These are phyloP conservation scores for Drosophila hamatofila DNA, from an alignment of 2,888 invertebrate species.

Conservation along the genomic window DNA sequence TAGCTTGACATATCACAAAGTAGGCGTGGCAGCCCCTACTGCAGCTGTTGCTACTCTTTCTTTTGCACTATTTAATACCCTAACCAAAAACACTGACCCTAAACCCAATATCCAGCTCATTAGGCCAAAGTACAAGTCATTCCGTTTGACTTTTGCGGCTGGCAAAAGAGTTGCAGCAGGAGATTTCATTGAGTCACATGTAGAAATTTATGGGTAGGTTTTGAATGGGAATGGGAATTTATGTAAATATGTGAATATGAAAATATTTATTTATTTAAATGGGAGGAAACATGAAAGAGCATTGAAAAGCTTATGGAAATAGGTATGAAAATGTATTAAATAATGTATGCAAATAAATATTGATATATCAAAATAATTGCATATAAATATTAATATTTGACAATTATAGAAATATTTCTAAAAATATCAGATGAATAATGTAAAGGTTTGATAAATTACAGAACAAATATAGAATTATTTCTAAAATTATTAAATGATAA, in stretches of 20 bases:
- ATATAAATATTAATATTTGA: neutral
- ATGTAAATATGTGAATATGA: neutral
- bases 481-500: too few species aligned
- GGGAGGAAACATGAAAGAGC: neutral
- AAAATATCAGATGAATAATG: too few species aligned
- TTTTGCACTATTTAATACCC: conserved; percentile 34
- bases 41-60: conserved; percentile 37
- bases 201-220: neutral
- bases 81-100: neutral
- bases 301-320: neutral
- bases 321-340: neutral
- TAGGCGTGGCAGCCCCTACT: conserved; percentile 1
- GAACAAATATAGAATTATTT: too few species aligned
- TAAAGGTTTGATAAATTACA: too few species aligned
- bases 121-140: conserved; percentile 51
- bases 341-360: neutral
- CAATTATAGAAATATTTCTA: too few species aligned
- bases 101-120: conserved; percentile 32
- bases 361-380: too few species aligned
- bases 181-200: neutral
- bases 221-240: neutral
- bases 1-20: neutral
- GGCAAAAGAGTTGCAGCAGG: conserved; percentile 2
- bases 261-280: neutral
- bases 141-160: conserved; percentile 50